phyloP scores from a whole-genome alignment of 2,888 invertebrate species.

The Drosophila recens region DNA sequence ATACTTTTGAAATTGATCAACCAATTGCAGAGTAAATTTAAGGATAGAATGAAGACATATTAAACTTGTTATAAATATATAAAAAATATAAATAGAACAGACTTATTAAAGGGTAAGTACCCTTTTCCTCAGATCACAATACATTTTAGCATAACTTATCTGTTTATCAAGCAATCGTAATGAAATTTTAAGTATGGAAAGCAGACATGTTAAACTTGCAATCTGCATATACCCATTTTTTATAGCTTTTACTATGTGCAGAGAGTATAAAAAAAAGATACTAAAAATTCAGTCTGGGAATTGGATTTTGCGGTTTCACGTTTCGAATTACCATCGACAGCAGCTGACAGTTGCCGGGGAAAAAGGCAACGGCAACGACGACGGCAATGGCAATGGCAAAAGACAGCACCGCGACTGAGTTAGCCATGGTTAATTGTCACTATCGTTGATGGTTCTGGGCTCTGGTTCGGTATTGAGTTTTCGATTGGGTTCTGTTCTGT shows the following conservation, averaged over 20 bases:
- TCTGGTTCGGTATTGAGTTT: slow-evolving; percentile 9
- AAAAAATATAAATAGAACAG: no score
- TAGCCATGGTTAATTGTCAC: slow-evolving; percentile 79
- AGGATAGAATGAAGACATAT: no score
- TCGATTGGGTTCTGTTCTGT: slow-evolving; percentile 2
- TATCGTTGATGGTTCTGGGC: slow-evolving; percentile 60
- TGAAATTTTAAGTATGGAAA: not conserved
- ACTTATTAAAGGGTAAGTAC: no score
- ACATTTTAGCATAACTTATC: not conserved
- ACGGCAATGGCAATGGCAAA: slow-evolving; percentile 1
- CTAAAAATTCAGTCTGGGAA: slow-evolving; percentile 72
- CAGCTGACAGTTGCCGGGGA: slow-evolving; percentile 53
- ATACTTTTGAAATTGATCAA: no score
- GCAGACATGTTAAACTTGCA: not conserved
- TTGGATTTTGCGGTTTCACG: slow-evolving; percentile 80
- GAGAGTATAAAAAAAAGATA: slow-evolving; percentile 20
- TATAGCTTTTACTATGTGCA: no score
- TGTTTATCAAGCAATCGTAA: no score
- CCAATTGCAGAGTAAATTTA: no score
- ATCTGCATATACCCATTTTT: not conserved
- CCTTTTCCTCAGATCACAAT: no score
- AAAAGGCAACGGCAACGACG: not conserved
- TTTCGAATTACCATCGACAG: slow-evolving; percentile 82
- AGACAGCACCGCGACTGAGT: slow-evolving; percentile 54
- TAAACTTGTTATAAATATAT: no score